phyloP scores from a whole-genome alignment of 2,797 vertebrate genomes.

The Dipus sagitta region DNA sequence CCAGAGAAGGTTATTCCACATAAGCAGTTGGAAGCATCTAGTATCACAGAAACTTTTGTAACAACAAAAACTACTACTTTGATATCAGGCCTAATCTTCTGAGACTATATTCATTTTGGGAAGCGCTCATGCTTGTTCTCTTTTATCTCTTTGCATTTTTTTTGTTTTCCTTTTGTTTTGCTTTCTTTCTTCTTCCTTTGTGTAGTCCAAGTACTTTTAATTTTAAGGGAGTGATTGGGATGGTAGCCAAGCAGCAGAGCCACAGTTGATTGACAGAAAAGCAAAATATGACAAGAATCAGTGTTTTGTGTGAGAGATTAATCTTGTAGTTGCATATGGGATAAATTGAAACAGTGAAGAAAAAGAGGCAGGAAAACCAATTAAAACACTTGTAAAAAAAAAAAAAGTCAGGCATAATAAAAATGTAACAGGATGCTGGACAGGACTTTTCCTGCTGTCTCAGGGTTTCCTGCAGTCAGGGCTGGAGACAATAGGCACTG shows the following conservation, averaged over 20 bases:
- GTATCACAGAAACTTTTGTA: neutral
- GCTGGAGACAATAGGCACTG: conserved; percentile 32
- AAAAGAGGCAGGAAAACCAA: conserved; percentile 57
- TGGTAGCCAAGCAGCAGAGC: conserved; percentile 25
- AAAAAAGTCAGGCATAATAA: conserved; percentile 67
- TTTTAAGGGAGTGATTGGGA: conserved; percentile 38
- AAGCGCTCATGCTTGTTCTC: no score
- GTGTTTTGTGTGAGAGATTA: conserved; percentile 40
- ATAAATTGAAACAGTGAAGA: neutral
- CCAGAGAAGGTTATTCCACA: conserved; percentile 8
- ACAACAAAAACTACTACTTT: conserved; percentile 33
- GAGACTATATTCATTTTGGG: neutral
- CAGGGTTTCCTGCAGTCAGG: conserved; percentile 25
- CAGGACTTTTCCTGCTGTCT: conserved; percentile 74
- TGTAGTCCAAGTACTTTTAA: neutral
- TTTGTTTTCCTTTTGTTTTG: neutral
- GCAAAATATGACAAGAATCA: conserved; percentile 42
- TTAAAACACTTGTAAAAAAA: conserved; percentile 31
- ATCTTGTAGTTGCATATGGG: conserved; percentile 17
- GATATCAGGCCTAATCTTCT: neutral
- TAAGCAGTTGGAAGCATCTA: conserved; percentile 45
- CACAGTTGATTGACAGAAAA: conserved; percentile 34
- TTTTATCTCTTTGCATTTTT: neutral
- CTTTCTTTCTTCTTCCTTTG: neutral
- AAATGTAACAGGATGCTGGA: conserved; percentile 76